A percentile compares a stretch with the other conserved stretches of the same genome.
Conservation (phyloP, 2,113 vertebrate genomes). For the Apus apus region DNA sequence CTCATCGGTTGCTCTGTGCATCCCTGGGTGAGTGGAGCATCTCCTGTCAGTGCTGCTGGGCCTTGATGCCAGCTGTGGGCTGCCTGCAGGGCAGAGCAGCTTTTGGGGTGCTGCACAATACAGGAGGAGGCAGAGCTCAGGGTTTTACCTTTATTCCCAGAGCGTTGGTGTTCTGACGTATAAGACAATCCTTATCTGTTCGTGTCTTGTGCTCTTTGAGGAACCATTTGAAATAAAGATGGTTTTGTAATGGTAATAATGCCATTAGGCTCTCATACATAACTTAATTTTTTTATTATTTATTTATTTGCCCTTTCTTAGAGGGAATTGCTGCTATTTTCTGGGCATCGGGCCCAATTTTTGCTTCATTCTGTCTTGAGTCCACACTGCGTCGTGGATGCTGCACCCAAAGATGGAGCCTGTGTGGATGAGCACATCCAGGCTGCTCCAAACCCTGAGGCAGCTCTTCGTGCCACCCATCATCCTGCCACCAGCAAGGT, state of each 20-base stretch:
- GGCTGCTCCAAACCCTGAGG: background rate
- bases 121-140: background rate
- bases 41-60: background rate
- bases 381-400: background rate
- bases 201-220: background rate
- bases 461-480: background rate
- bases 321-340: constrained; percentile 44
- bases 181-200: background rate
- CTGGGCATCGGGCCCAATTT: constrained; percentile 23
- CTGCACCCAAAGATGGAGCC: background rate
- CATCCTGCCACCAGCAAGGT: rapidly evolving
- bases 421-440: background rate
- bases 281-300: constrained; percentile 20
- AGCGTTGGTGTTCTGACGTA: background rate
- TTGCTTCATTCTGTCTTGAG: background rate
- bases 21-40: background rate
- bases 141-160: background rate
- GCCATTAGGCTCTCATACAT: background rate
- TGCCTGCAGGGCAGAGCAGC: background rate
- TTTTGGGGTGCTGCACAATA: background rate
- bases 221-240: background rate
- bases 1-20: background rate
- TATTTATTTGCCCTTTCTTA: constrained; percentile 51
- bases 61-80: rapidly evolving
- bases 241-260: background rate